Conservation (phyloP, 2,888 invertebrate genomes). For the Dichetophora obliterata region DNA sequence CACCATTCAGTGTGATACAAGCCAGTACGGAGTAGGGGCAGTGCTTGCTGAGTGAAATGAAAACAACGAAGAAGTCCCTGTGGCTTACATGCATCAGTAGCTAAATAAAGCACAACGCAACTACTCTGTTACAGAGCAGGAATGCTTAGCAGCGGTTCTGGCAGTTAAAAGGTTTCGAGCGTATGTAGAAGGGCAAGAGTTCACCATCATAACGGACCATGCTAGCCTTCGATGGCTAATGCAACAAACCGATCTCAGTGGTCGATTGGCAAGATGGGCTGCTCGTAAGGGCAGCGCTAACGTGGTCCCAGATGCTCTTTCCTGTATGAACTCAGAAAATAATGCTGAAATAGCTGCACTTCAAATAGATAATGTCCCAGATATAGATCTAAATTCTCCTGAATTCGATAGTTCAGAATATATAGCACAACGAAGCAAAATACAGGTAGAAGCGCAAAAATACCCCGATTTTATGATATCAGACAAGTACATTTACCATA, state of each 20-base stretch:
- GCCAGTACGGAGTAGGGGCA: conserved; percentile 36
- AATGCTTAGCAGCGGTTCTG: conserved; percentile 45
- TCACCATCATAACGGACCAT: conserved; percentile 2
- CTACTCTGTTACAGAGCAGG: conserved; percentile 45
- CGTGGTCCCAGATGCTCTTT: conserved; percentile 9
- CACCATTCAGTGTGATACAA: conserved; percentile 44
- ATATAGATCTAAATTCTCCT: not conserved
- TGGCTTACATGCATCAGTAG: conserved; percentile 39
- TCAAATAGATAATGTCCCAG: not conserved
- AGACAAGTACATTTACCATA: not conserved
- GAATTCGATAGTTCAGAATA: not conserved
- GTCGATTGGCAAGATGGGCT: conserved; percentile 13
- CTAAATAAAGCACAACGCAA: conserved; percentile 43
- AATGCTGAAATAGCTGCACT: not conserved
- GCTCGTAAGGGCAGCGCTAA: not conserved
- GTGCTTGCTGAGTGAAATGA: conserved; percentile 39
- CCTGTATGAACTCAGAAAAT: not conserved
- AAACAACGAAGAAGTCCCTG: conserved; percentile 32
- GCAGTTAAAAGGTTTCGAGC: conserved; percentile 42
- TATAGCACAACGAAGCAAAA: not conserved
- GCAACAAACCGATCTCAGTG: conserved; percentile 1
- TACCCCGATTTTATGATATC: not conserved
- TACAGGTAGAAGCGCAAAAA: not conserved
- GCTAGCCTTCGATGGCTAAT: conserved; percentile 19
- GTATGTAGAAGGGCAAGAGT: conserved; percentile 33